Base-by-base conservation (phyloP, 1,140 invertebrate species). In the Drosophila lowei region DNA sequence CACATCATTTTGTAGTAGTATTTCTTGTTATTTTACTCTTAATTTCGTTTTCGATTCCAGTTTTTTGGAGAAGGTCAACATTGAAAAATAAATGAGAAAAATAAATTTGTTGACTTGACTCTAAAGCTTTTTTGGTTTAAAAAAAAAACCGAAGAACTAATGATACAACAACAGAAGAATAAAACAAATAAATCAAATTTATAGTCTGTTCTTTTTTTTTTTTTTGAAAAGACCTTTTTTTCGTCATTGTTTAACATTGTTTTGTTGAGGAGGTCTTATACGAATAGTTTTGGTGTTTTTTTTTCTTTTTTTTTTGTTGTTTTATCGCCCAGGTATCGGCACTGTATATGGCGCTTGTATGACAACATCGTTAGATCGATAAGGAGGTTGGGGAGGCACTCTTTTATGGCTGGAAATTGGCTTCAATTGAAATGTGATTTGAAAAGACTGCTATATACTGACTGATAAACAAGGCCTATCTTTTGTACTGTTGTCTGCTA, bases 1-100 rank as follows among this genome's bases (percentile, higher is more conserved):
- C n/a, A 47, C 28, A 47, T 15, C 8, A 9, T 43, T 13, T 34
- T 38, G 34, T 13, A 13, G 34, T 11, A 13, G 4, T 23, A 15
- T 9, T n/a, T 13, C 38, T 9, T 55, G 11, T 38, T 16, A n/a
- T 13, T 63, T 66, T 48, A 50, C 57, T 60, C 60, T 42, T 49
- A 50, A 42, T 68, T 77, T 81, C 57, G 34, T 34, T 79, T 75
- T 67, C 38, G 47, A 67, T 79, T 88, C 78, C 84, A 88, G 83
- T 88, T 77, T 66, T 43, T 43, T 62, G 6, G 1, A 11, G 30
- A 68, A 68, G 63, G 65, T 68, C 65, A 57, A 15, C 16, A 18
- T 34, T 49, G 15, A 34, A 38, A 13, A 38, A 23, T 34, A 50
- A 54, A 49, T 18, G 57, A 13, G 34, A 42, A 72, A 50, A 67